A percentile compares a stretch with the other conserved stretches of the same genome.
phyloP scores from a whole-genome alignment of 2,113 vertebrate genomes.

The Thymallus thymallus region DNA sequence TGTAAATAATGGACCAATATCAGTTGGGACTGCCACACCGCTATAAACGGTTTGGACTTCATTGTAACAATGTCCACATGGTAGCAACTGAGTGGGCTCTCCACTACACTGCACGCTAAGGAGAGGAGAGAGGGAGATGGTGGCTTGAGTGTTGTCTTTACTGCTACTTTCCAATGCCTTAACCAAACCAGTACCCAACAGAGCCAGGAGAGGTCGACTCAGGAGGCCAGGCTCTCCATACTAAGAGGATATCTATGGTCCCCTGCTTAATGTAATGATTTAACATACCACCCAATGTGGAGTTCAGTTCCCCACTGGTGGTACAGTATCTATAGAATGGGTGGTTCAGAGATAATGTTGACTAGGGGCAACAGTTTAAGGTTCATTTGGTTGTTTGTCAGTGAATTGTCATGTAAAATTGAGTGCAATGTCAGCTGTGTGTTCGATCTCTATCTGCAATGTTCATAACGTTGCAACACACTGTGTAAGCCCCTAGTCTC shows the following conservation, averaged over 20 bases:
- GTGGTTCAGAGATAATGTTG: too few species aligned
- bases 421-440: too few species aligned
- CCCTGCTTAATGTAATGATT: not conserved
- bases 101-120: not conserved
- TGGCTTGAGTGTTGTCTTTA: not conserved
- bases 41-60: not conserved
- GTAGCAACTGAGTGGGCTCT: slow-evolving; percentile 33
- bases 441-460: not conserved
- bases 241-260: not conserved
- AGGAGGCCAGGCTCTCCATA: slow-evolving; percentile 1
- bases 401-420: too few species aligned
- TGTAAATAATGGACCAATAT: not conserved
- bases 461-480: too few species aligned
- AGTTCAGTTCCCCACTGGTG: too few species aligned
- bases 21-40: not conserved
- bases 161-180: slow-evolving; percentile 74
- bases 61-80: slow-evolving; percentile 17
- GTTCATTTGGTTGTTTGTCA: too few species aligned
- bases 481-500: not conserved
- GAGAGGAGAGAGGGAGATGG: not conserved
- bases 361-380: too few species aligned
- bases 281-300: too few species aligned
- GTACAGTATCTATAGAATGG: too few species aligned
- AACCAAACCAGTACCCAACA: slow-evolving; percentile 56
- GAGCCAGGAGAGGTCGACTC: slow-evolving; percentile 13